Evolutionary conservation across 2,888 invertebrate genomes (phyloP).

Genomic region (Rhaphigaster nebulosa): DNA sequence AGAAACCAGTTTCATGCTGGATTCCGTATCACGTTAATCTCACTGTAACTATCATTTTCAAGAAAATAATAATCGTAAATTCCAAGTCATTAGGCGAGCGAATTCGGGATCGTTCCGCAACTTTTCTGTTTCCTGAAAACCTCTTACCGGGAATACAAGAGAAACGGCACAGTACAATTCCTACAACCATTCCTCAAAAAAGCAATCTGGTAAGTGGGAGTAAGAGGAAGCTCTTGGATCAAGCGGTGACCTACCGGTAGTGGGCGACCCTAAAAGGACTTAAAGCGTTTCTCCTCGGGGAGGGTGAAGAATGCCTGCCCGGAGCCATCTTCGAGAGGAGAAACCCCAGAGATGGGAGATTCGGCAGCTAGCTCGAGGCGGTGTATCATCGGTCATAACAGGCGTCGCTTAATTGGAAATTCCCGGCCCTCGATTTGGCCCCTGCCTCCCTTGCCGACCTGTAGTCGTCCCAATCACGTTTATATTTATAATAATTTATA

Average conservation of each 20-base stretch:
- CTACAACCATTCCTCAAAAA: neutral
- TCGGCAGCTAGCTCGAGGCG: conserved; percentile 37
- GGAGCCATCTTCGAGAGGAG: conserved; percentile 1
- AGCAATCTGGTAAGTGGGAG: conserved; percentile 20
- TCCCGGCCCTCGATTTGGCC: neutral
- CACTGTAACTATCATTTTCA: neutral
- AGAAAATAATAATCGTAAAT: neutral
- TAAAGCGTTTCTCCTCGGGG: conserved; percentile 3
- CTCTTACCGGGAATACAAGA: neutral
- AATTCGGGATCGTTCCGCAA: neutral
- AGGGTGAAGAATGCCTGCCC: neutral
- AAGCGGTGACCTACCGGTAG: conserved; percentile 19
- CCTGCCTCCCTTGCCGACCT: neutral
- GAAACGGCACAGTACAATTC: conserved; percentile 1
- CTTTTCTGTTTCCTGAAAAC: neutral
- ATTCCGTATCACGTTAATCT: neutral
- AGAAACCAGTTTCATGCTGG: neutral
- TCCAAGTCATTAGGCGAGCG: neutral
- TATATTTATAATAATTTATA: neutral
- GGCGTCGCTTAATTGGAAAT: conserved; percentile 14
- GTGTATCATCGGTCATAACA: neutral
- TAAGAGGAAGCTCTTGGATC: neutral
- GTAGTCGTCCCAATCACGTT: neutral
- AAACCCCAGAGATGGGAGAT: conserved; percentile 14
- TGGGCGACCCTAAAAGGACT: neutral